Percentiles rank a stretch among this genome's conserved stretches.
Evolutionary conservation across 2,113 vertebrate species (phyloP).

Genomic region (Andinoacara biseriatus): DNA sequence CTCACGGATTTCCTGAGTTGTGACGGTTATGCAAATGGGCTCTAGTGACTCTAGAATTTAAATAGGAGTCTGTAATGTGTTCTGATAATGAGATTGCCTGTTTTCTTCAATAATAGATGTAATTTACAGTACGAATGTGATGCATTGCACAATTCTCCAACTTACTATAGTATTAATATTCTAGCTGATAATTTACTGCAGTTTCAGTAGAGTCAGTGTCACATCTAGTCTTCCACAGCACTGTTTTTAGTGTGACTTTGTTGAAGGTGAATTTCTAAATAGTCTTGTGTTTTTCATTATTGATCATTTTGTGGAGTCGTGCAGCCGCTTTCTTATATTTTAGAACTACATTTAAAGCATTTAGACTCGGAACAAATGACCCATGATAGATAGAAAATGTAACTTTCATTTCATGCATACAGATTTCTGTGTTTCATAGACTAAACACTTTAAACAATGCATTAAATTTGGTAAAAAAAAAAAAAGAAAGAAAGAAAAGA

Average conservation of each 20-base stretch:
- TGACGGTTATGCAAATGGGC: slow-evolving; percentile 49
- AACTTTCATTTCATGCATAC: not conserved
- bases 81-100: slow-evolving; percentile 34
- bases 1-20: slow-evolving; percentile 33
- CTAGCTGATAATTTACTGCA: not conserved
- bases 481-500: not conserved
- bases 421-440: not conserved
- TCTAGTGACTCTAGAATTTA: slow-evolving; percentile 23
- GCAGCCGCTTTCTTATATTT: not conserved
- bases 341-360: not conserved
- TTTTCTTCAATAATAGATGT: slow-evolving; percentile 17
- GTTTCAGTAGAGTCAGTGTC: not conserved
- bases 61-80: slow-evolving; percentile 43
- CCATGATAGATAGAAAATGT: not conserved
- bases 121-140: not conserved
- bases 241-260: not conserved
- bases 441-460: not conserved
- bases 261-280: not conserved
- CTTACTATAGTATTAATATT: not conserved
- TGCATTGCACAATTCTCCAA: not conserved
- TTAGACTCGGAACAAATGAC: not conserved
- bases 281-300: not conserved
- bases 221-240: not conserved
- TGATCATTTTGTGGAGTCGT: not conserved
- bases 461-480: not conserved